Base-by-base conservation (phyloP, 2,797 vertebrate species). In the Anabas testudineus region DNA sequence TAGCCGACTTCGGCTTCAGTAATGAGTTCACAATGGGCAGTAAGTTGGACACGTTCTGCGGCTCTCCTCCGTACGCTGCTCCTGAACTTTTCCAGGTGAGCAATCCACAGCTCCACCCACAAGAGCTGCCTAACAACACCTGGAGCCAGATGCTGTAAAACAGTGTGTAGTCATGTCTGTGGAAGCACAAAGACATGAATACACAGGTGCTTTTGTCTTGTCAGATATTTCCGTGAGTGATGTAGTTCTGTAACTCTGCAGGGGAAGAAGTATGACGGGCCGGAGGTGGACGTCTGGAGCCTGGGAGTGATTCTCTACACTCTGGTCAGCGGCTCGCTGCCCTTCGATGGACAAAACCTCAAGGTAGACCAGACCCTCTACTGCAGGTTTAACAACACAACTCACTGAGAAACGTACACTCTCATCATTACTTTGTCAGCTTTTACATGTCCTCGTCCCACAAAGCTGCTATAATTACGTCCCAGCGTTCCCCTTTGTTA, bases 1-100 rank as follows among this genome's bases (percentile, higher is more conserved):
- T 98, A 42, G 96, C 96, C 26, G 96, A 97, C 92, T 97, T 98
- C 80, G 96, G 96, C 74, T 97, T 98, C 93, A 98, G 96, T 80
- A 98, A 98, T 0, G 96, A 98, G 88, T 98, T 98, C 92, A 97
- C 95, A 1, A 85, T 96, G 1, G 96, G 96, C 75, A 97, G 93
- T 70, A 98, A 98, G 89, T 78, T 98, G 92, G 97, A 98, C 94
- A 98, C 97, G 0, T 98, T 97, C 91, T 98, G 97, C 61, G 96
- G 97, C 26, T 97, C 96, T 68, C 97, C 97, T 0, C 97, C 97
- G 2, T 98, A 97, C 0, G 97, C 97, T 0, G 97, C 97, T 4
- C 97, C 97, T 0, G 97, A 85, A 16, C 83, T 85, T 63, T 85
- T 85, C 53, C 80, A 85, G 83, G 80, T 85, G 47, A 80, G 0